Evolutionary conservation across 2,888 invertebrate species (phyloP).

Genomic region (Acanthosepion pharaonis): DNA sequence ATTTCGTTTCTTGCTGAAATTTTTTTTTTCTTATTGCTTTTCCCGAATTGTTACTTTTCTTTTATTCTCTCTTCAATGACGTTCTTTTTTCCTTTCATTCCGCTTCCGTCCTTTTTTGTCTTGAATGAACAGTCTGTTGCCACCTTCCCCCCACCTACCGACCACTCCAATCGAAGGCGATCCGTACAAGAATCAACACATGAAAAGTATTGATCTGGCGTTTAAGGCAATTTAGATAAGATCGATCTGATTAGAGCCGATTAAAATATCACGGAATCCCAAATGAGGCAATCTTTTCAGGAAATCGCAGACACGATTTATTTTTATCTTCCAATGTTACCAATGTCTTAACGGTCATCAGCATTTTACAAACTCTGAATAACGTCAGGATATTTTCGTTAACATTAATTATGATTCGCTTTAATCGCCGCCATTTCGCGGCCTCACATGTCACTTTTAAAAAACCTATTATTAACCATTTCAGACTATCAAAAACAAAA

Average conservation of each 20-base stretch:
- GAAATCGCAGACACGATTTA: too few relatives aligned
- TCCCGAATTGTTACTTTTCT: background rate
- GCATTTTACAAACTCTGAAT: background rate
- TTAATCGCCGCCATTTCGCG: background rate
- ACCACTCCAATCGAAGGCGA: background rate
- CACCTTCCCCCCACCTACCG: background rate
- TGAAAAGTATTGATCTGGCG: background rate
- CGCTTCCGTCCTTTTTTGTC: background rate
- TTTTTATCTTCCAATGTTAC: too few relatives aligned
- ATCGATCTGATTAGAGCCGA: background rate
- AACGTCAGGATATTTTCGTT: background rate
- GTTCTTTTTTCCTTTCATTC: background rate
- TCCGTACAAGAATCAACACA: background rate
- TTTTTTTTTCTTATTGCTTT: too few relatives aligned
- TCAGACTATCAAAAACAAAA: too few relatives aligned
- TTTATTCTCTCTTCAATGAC: background rate
- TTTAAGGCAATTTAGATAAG: background rate
- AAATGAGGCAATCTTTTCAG: background rate
- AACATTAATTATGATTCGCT: background rate
- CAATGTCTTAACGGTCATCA: too few relatives aligned
- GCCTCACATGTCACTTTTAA: too few relatives aligned
- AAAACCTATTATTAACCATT: too few relatives aligned
- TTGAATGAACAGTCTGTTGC: background rate
- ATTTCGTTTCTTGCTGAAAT: background rate
- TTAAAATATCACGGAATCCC: slow-evolving; percentile 7